These are phyloP conservation scores for Sphaeramia orbicularis DNA, from an alignment of 2,797 vertebrate genomes.

Conservation along the genomic window DNA sequence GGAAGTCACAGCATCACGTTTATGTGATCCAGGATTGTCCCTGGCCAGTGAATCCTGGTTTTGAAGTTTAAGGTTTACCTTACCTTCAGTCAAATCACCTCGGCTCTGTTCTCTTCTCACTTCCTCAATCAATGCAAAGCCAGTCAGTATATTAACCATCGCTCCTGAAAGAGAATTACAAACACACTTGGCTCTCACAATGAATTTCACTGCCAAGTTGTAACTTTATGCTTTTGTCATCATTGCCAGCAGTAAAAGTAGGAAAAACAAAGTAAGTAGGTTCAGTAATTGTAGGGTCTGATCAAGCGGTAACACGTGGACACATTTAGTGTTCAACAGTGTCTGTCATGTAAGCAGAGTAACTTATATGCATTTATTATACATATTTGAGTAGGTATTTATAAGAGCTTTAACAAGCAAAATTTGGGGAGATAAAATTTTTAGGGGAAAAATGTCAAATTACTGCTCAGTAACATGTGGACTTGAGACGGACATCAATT, in stretches of 20 bases:
- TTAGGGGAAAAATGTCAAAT: no score
- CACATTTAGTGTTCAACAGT: no score
- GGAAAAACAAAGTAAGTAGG: neutral
- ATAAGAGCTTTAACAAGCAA: no score
- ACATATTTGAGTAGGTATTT: no score
- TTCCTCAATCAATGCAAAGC: constrained; percentile 77
- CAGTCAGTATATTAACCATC: constrained; percentile 75
- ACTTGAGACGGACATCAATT: no score
- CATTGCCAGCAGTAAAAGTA: neutral
- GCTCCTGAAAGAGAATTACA: constrained; percentile 71
- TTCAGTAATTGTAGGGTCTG: neutral
- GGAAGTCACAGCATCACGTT: constrained; percentile 63
- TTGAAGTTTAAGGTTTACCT: constrained; percentile 65
- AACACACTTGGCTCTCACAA: constrained; percentile 48
- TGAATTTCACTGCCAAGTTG: constrained; percentile 30
- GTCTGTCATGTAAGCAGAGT: no score
- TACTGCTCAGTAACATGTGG: no score
- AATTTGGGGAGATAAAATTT: no score
- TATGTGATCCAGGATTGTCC: constrained; percentile 67
- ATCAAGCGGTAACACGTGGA: no score
- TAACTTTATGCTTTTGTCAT: constrained; percentile 20
- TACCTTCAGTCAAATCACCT: constrained; percentile 72
- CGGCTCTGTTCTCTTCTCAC: constrained; percentile 41
- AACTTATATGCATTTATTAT: no score
- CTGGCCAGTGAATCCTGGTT: constrained; percentile 62